A percentile compares a stretch with the other conserved stretches of the same genome.
Evolutionary conservation across 2,113 vertebrate genomes (phyloP).

Genomic region (Carassius auratus): DNA sequence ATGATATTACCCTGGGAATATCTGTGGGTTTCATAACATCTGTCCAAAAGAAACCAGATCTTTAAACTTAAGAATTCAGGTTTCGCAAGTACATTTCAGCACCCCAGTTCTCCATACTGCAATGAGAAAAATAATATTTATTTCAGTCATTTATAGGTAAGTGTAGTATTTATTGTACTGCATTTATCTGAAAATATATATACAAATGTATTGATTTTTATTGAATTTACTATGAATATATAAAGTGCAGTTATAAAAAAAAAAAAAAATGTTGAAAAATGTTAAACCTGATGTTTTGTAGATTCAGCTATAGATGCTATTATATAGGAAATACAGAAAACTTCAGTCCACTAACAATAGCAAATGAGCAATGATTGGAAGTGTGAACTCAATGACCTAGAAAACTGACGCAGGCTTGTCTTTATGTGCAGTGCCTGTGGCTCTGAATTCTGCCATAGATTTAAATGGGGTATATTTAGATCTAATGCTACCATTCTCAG

Average conservation of each 20-base stretch:
- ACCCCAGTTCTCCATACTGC: background rate
- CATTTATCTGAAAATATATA: background rate
- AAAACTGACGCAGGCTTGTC: background rate
- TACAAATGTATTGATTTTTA: background rate
- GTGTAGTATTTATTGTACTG: background rate
- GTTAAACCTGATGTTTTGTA: background rate
- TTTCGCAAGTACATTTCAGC: background rate
- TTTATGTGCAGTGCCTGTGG: conserved; percentile 33
- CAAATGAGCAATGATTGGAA: background rate
- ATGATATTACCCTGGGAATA: background rate
- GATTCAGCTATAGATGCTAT: background rate
- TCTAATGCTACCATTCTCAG: conserved; percentile 63
- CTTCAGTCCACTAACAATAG: background rate
- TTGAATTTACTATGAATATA: background rate
- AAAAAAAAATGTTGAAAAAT: background rate
- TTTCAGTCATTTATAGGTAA: background rate
- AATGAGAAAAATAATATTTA: background rate
- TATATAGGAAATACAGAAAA: background rate
- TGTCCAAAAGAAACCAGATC: background rate
- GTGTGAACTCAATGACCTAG: background rate
- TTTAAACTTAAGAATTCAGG: background rate
- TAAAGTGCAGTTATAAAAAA: background rate
- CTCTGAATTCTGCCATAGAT: conserved; percentile 45
- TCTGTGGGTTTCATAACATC: background rate
- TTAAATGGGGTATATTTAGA: conserved; percentile 63